phyloP scores from a whole-genome alignment of 2,888 invertebrate genomes.

The Cheilosia impressa region DNA sequence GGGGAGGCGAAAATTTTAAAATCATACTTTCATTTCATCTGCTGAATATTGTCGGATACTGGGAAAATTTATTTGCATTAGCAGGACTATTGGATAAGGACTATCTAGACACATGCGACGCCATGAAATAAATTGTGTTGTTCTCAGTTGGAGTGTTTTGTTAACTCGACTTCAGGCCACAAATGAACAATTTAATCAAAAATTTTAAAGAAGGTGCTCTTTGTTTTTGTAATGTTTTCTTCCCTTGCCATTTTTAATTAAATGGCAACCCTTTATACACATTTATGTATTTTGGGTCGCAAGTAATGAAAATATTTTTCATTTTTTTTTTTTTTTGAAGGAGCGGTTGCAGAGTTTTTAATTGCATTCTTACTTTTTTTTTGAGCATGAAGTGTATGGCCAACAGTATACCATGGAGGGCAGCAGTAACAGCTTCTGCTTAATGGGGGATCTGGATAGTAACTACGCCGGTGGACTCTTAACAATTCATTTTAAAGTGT shows the following conservation, averaged over 20 bases:
- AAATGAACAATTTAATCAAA: too few species aligned
- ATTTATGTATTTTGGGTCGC: constrained; percentile 7
- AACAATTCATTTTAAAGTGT: too few species aligned
- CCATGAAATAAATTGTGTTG: too few species aligned
- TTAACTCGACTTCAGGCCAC: too few species aligned
- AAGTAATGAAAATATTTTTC: constrained; percentile 14
- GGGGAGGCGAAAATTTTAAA: constrained; percentile 19
- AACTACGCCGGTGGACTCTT: too few species aligned
- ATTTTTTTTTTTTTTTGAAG: too few species aligned
- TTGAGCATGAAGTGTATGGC: not conserved
- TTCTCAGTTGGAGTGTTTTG: too few species aligned
- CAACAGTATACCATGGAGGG: not conserved
- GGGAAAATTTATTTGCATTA: not conserved
- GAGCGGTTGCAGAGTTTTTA: constrained; percentile 1
- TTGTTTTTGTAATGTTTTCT: not conserved
- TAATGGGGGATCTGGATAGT: too few species aligned
- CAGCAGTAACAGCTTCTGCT: too few species aligned
- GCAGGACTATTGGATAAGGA: not conserved
- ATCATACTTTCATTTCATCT: constrained; percentile 10
- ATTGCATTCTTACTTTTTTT: constrained; percentile 24
- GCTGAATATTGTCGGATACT: not conserved
- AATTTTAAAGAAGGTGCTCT: not conserved
- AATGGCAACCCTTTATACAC: constrained; percentile 13
- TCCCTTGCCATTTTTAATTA: constrained; percentile 30
- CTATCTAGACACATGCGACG: too few species aligned